Evolutionary conservation across 2,888 invertebrate genomes (phyloP), one percentile per base, ranked within the genome.

Genomic region (Diogma glabrata): DNA sequence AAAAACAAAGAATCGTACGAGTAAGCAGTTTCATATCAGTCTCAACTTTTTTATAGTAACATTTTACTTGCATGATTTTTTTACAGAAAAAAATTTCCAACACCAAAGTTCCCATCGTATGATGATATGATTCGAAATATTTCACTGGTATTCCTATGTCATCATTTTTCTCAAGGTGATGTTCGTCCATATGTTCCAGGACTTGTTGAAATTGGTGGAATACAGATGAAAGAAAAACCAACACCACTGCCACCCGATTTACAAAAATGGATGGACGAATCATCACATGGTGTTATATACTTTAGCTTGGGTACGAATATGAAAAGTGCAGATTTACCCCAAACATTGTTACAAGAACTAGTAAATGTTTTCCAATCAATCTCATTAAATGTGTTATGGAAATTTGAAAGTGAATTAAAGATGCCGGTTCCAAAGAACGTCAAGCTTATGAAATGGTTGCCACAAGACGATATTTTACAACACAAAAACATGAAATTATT

Each of bases 381-480:
- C 1, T 70, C 72, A 52, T 70, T 74, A 55, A 66, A 66, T 47
- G 70, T 76, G 10, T 54, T 76, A 3, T 74, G 75, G 75, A 75
- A 75, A 58, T 76, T 71, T 62, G 75, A 75, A 56, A 69, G 67
- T 23, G 64, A 62, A 6, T 61, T 63, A 0, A 57, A 71, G 9
- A 63, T 66, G 2, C 60, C 69, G 28, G 52, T 71, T 48, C 70
- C 73, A 0, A 2, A 61, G 2, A 74, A 74, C 60, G 65, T 77
- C 0, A 66, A 71, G 60, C 61, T 74, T 3, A 57, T 61, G 36
- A 71, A 72, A 57, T 77, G 76, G 76, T 62, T 75, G 57, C 76
- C 76, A 2, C 77, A 77, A 61, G 70, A 70, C 52, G 75, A 74
- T 54, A 67, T 77, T 45, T 53, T 69, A 56, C 72, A 68, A 2